A percentile compares a stretch with the other conserved stretches of the same genome.
phyloP scores from a whole-genome alignment of 2,797 vertebrate species.

The Sebastes oblongus region DNA sequence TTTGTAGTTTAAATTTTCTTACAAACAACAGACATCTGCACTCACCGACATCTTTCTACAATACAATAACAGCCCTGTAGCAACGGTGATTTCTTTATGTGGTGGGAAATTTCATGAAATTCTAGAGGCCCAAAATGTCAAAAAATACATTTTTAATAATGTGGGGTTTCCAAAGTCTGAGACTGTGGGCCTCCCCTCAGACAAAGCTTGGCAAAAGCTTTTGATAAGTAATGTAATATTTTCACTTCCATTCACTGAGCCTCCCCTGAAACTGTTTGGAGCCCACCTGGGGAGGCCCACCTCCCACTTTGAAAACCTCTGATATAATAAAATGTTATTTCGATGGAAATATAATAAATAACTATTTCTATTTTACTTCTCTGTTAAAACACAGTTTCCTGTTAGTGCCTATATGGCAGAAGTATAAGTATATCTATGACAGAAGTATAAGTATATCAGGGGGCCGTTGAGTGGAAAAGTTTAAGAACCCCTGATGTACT shows the following conservation, averaged over 20 bases:
- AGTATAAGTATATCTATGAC: background rate
- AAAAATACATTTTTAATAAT: no score
- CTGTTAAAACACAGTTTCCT: background rate
- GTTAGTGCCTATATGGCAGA: background rate
- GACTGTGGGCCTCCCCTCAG: no score
- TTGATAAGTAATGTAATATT: no score
- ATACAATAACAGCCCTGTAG: background rate
- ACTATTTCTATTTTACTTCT: background rate
- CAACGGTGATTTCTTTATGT: no score
- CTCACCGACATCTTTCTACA: background rate
- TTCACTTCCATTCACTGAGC: no score
- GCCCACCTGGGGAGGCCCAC: no score
- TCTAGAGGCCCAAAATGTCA: no score
- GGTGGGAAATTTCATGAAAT: no score
- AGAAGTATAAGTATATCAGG: background rate
- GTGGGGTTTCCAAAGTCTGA: no score
- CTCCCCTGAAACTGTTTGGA: no score
- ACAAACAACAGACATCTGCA: background rate
- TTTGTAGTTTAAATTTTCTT: background rate
- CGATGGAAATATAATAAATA: background rate
- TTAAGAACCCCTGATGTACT: background rate
- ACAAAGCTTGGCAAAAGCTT: no score
- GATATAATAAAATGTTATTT: background rate
- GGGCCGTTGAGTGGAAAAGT: constrained; percentile 4
- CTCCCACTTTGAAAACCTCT: no score